These are phyloP conservation scores for Amiota communis DNA, from an alignment of 2,888 invertebrate species.

Conservation along the genomic window DNA sequence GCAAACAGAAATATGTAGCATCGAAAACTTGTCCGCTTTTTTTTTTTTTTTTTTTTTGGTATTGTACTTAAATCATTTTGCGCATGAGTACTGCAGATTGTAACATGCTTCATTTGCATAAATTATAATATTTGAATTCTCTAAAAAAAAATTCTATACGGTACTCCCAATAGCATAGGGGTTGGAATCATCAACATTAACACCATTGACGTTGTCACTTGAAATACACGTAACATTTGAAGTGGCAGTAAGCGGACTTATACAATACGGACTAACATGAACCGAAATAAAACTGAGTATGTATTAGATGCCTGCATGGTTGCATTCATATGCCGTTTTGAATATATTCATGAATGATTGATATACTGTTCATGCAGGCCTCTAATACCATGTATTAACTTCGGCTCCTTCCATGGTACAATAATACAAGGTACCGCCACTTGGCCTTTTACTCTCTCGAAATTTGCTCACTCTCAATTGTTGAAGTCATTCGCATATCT, in stretches of 20 bases:
- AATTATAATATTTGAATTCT: constrained; percentile 47
- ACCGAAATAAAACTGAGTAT: too few relatives aligned
- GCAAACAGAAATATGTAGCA: constrained; percentile 36
- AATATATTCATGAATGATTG: too few relatives aligned
- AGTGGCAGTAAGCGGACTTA: constrained; percentile 14
- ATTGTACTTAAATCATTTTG: constrained; percentile 6
- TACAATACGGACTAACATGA: too few relatives aligned
- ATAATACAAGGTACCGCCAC: too few relatives aligned
- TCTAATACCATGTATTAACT: too few relatives aligned
- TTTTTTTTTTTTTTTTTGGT: not conserved
- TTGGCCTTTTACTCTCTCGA: too few relatives aligned
- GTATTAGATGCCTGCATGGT: too few relatives aligned
- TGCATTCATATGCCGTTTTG: too few relatives aligned
- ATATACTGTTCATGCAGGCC: too few relatives aligned
- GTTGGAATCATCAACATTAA: constrained; percentile 40
- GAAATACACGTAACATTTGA: constrained; percentile 19
- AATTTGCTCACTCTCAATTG: too few relatives aligned
- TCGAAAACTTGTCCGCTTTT: constrained; percentile 48
- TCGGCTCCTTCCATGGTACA: too few relatives aligned
- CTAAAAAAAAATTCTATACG: not conserved
- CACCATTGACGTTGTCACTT: constrained; percentile 9
- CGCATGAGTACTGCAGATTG: constrained; percentile 17
- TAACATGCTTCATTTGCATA: constrained; percentile 55
- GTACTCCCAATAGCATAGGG: constrained; percentile 40
- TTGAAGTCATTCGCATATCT: too few relatives aligned